Evolutionary conservation across 2,113 vertebrate species (phyloP).

Genomic region (Ciconia maguari): DNA sequence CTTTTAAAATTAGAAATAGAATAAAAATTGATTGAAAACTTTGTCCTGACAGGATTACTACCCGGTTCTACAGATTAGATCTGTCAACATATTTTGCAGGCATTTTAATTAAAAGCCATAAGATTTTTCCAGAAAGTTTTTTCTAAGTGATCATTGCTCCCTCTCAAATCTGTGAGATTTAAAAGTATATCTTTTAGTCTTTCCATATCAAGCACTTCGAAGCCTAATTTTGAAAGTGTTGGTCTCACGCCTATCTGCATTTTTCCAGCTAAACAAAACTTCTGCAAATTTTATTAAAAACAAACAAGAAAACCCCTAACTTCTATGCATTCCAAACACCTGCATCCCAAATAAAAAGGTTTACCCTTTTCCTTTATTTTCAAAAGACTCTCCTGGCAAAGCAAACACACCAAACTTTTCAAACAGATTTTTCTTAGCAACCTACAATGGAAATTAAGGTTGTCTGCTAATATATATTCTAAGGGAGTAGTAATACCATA

Average conservation of each 20-base stretch:
- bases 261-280: neutral
- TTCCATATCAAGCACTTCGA: neutral
- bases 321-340: neutral
- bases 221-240: neutral
- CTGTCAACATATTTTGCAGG: neutral
- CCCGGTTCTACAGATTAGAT: neutral
- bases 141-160: neutral
- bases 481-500: neutral
- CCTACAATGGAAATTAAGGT: neutral
- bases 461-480: neutral
- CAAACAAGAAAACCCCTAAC: neutral
- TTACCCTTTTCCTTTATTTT: neutral
- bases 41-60: neutral
- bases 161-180: neutral
- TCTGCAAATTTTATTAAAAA: neutral
- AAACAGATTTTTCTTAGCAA: neutral
- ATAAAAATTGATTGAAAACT: neutral
- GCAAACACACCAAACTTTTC: neutral
- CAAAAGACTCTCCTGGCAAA: neutral
- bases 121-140: neutral
- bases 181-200: neutral
- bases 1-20: neutral
- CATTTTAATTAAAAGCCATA: neutral
- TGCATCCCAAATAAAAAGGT: neutral
- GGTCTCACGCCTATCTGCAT: neutral